Base-by-base conservation (phyloP, 2,888 invertebrate genomes). In the Lucinisca nassula region DNA sequence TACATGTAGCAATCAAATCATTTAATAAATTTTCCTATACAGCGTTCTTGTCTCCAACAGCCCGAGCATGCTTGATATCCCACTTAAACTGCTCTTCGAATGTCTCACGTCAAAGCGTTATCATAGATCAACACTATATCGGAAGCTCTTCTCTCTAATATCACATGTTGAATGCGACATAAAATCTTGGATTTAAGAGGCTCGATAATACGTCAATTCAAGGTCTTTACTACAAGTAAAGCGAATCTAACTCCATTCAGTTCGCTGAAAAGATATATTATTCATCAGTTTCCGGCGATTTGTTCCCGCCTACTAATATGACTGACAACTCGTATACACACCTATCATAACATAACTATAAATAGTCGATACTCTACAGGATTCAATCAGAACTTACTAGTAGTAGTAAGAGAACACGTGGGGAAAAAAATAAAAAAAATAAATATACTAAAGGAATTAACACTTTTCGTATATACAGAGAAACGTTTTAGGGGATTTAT, bases 251-350 rank as follows among this genome's bases (percentile, higher is more conserved):
- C 2, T 67, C 17, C 67, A 67, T 67, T 67, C 67, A 67, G 30
- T 30, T 61, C 61, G 24, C 61, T 24, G 17, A 27, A 61, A 8
- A 61, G 61, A 61, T 61, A n/a, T n/a, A 67, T 67, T 67, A 67
- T 67, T 55, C 27, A 67, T 67, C 35, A 35, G n/a, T 67, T 67
- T 67, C 67, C 67, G 67, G 67, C 67, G 67, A 35, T 21, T n/a
- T 35, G 35, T 17, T 14, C 67, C 45, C 67, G 67, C 67, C 67
- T 30, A 67, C 67, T 58, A 58, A 58, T 58, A 67, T 67, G 10
- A 45, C 10, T 45, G 10, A 45, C 17, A 45, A 45, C 45, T 45
- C 8, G 17, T 61, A 30, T 35, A 67, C 27, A 67, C 67, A 67
- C 67, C 67, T 67, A 6, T 10, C 21, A 35, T 17, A 35, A 32